Evolutionary conservation across 2,888 invertebrate genomes (phyloP).

Genomic region (Pristionchus maxplancki): DNA sequence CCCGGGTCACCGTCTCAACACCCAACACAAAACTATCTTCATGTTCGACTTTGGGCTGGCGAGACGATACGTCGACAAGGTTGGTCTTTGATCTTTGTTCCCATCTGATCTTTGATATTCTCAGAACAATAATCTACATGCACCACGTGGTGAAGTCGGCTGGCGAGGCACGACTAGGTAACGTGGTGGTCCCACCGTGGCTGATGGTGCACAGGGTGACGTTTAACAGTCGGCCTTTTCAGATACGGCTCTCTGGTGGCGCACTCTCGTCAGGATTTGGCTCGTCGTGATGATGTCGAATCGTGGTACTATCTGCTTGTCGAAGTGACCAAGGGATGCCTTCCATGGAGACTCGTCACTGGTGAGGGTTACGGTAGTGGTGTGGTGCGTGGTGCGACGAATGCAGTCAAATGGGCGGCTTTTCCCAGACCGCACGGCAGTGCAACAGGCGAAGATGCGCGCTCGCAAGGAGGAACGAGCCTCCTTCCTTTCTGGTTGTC

Average conservation of each 20-base stretch:
- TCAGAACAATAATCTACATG: slow-evolving; percentile 56
- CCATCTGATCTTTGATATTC: slow-evolving; percentile 24
- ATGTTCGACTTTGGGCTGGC: slow-evolving; percentile 60
- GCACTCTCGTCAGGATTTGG: slow-evolving; percentile 62
- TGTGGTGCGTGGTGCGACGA: slow-evolving; percentile 2
- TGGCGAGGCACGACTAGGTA: slow-evolving; percentile 69
- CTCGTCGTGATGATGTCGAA: slow-evolving; percentile 66
- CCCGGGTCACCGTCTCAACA: slow-evolving; percentile 53
- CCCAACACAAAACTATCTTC: slow-evolving; percentile 56
- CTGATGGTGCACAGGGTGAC: not conserved
- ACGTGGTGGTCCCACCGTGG: not conserved
- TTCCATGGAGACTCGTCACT: slow-evolving; percentile 68
- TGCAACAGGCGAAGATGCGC: slow-evolving; percentile 38
- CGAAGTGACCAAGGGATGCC: slow-evolving; percentile 64
- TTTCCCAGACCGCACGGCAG: slow-evolving; percentile 40
- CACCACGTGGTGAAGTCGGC: slow-evolving; percentile 64
- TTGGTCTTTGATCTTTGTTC: slow-evolving; percentile 24
- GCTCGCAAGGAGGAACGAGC: slow-evolving; percentile 28
- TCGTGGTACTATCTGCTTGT: slow-evolving; percentile 70
- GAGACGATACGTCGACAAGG: slow-evolving; percentile 53
- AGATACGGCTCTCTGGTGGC: slow-evolving; percentile 66
- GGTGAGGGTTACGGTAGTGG: slow-evolving; percentile 50
- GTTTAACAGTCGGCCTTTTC: not conserved
- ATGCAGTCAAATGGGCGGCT: not conserved
- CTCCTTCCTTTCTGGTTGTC: slow-evolving; percentile 32